These are phyloP conservation scores for Mormyrops boulengeri DNA, from an alignment of 2,797 vertebrate genomes.

Conservation along the genomic window DNA sequence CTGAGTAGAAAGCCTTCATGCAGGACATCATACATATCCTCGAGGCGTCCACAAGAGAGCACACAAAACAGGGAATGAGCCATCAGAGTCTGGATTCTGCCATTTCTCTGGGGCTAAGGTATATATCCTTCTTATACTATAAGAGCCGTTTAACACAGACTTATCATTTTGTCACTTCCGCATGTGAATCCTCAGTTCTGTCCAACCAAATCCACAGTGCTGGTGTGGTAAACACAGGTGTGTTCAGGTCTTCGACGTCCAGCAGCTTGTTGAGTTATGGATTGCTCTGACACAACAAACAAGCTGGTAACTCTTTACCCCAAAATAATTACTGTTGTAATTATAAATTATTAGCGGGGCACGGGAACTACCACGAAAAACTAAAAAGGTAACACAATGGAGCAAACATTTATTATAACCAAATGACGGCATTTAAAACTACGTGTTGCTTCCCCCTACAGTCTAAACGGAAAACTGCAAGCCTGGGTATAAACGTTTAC, in stretches of 20 bases:
- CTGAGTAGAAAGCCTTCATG: not conserved
- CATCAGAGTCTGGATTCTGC: not conserved
- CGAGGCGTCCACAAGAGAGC: not conserved
- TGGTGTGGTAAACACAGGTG: not conserved
- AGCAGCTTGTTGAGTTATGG: not conserved
- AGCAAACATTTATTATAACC: not conserved
- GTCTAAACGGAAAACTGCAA: not conserved
- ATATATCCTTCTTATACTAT: not conserved
- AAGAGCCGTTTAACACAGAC: not conserved
- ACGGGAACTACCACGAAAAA: not conserved
- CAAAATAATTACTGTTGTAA: not conserved
- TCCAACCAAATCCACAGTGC: not conserved
- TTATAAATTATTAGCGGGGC: not conserved
- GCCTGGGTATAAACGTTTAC: not conserved
- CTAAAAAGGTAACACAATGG: not conserved
- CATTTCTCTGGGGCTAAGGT: not conserved
- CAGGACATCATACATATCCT: not conserved
- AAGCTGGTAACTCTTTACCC: not conserved
- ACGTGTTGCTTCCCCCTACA: slow-evolving; percentile 1
- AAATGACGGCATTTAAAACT: not conserved
- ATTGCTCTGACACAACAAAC: not conserved
- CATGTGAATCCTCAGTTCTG: not conserved
- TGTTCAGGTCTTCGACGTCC: not conserved
- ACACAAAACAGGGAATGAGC: not conserved
- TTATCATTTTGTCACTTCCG: not conserved